Base-by-base conservation (phyloP, 2,888 invertebrate species). In the Yponomeuta sedellus region DNA sequence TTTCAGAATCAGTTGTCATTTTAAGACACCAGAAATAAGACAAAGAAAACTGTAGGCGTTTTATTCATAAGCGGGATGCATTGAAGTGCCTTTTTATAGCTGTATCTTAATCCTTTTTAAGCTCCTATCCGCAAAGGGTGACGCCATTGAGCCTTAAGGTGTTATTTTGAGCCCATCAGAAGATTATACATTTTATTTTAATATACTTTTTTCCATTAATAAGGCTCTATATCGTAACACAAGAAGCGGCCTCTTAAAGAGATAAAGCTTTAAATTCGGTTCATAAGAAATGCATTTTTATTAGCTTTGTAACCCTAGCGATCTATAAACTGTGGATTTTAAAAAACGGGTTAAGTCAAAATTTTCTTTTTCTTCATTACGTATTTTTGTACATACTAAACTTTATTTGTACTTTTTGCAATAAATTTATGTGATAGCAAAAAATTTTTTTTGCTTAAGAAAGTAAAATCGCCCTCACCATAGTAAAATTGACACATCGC, bases 91-190 rank as follows among this genome's bases (percentile, higher is more conserved):
- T 86, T 89, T 89, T 88, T 87, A 85, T 82, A 80, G 79, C 79
- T 81, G 75, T 89, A 89, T 89, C 88, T 89, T 88, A 90, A 90
- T 88, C 89, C 87, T 84, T 85, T 85, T 85, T 88, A 88, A 89
- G 82, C 82, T 79, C 80, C 80, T 78, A 82, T 82, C 78, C 75
- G 79, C 76, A 75, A 84, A 83, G 85, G 85, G 84, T 82, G 81
- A 78, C 73, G 81, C 78, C 76, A 80, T 85, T 83, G 83, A 84
- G 79, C 80, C 77, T 76, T 72, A 76, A 86, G 84, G 88, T 89
- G 90, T 89, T 88, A 88, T 85, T 86, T 83, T 79, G 83, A 82
- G 74, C 75, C 78, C 80, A 78, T 83, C 80, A 78, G 71, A 84
- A 85, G 88, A 86, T 85, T 79, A 52, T 74, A 77, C 77, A 76